Base-by-base conservation (phyloP, 2,113 vertebrate species). In the Notothenia coriiceps region DNA sequence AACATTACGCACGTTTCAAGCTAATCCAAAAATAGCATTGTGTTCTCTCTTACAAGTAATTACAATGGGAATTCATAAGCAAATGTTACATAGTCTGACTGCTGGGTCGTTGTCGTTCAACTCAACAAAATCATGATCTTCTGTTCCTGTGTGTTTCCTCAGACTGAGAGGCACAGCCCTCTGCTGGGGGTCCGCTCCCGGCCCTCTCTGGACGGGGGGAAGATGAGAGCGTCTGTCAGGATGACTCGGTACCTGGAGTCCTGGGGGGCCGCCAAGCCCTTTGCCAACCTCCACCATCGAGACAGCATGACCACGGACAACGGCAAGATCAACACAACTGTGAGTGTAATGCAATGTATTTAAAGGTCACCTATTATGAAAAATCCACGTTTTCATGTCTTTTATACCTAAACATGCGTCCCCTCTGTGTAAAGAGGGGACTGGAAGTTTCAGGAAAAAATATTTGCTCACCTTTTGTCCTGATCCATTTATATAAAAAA, bases 241-340 rank as follows among this genome's bases (percentile, higher is more conserved):
- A 99, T 99, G 98, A 99, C 98, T 8, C 96, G 98, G 12, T 99
- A 99, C 86, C 92, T 99, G 93, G 98, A 99, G 88, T 99, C 98
- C 9, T 99, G 98, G 98, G 98, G 98, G n/a, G 98, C 98, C 0
- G 98, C 97, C 83, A 99, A 99, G 86, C 98, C 98, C 0, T 99
- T 99, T 12, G 98, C 98, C 64, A 97, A 99, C 87, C 93, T 99
- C 61, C 97, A 99, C 77, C 98, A 99, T 81, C 93, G 97, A 62
- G 98, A 98, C 92, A 99, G 97, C 94, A 98, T 99, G 97, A 98
- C 96, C 85, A 97, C 97, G 0, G 98, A 99, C 94, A 99, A 98
- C 0, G 97, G 97, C 94, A 98, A 96, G 94, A 98, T 99, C 94
- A 98, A 97, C 94, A 99, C 98, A 73, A 96, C 94, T 44, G 98